Base-by-base conservation (phyloP, 2,113 vertebrate genomes). In the Petromus typicus region DNA sequence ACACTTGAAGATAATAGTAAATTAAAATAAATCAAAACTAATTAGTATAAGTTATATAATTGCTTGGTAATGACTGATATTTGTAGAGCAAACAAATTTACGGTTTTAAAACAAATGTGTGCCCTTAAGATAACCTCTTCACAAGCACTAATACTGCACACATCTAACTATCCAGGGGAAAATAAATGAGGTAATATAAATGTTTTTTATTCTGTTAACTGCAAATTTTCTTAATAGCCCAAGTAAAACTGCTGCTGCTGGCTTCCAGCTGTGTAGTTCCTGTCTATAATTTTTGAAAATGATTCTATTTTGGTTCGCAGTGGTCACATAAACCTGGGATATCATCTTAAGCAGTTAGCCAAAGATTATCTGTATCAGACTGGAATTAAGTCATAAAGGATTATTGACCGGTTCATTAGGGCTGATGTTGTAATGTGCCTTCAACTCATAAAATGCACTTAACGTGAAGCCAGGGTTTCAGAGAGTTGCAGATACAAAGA, bases 171-270 rank as follows among this genome's bases (percentile, higher is more conserved):
- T 85, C 75, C 69, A 86, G 75, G 64, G 79, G 57, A 96, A 95
- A 91, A 96, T 93, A 95, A 97, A 96, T 82, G 88, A 96, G 67
- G 86, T 94, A 83, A 51, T 89, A 78, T 93, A 97, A 95, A 95
- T 97, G 95, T 91, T 95, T 96, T 97, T 75, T 89, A 86, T 96
- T 96, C 83, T 30, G n/a, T 86, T 95, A 97, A 96, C 86, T 96
- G 86, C 86, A 91, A 96, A 76, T 93, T 93, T 96, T 95, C 89
- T 96, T 96, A 96, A 89, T 69, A 96, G 67, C 81, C 79, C 54
- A 95, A 95, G 93, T 86, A 87, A 95, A 95, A 69, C 83, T 81
- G 64, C 75, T 91, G 45, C 89, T 81, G 94, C 69, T 96, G 79
- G 61, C 61, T 91, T 89, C 91, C 96, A 97, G 86, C 91, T 94